Percentiles rank a stretch among this genome's conserved stretches.
Evolutionary conservation across 1,140 invertebrate species (phyloP).

Genomic region (Lanistes nyassanus): DNA sequence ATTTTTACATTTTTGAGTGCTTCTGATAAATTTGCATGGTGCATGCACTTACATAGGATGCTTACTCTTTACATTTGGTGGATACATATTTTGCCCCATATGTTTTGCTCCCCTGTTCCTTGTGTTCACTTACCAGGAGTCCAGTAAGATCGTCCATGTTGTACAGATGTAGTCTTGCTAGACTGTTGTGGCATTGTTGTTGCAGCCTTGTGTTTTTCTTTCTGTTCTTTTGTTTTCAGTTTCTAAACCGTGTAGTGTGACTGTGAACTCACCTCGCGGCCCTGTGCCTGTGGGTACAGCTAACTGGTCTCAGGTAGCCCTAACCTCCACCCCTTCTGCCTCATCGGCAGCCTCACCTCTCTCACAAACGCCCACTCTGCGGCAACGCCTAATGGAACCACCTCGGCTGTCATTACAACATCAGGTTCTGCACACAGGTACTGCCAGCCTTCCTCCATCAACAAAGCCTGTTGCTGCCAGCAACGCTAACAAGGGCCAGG

Average conservation of each 20-base stretch:
- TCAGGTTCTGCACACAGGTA: slow-evolving; percentile 40
- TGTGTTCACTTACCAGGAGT: too few species aligned
- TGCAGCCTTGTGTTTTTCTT: slow-evolving; percentile 28
- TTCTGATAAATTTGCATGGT: too few species aligned
- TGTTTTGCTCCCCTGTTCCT: too few species aligned
- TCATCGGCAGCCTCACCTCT: slow-evolving; percentile 28
- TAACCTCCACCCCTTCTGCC: slow-evolving; percentile 24
- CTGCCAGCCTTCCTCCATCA: background rate
- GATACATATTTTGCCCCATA: too few species aligned
- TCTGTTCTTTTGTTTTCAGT: slow-evolving; percentile 60
- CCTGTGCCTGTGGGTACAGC: slow-evolving; percentile 27
- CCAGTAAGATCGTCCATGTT: too few species aligned
- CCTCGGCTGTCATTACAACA: slow-evolving; percentile 48
- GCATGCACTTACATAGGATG: too few species aligned
- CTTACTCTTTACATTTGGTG: too few species aligned
- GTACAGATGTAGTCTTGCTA: background rate
- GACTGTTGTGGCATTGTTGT: slow-evolving; percentile 18
- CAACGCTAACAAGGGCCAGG: slow-evolving; percentile 8
- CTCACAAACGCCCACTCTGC: slow-evolving; percentile 52
- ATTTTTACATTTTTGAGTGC: too few species aligned
- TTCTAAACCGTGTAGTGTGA: slow-evolving; percentile 49
- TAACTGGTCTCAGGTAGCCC: slow-evolving; percentile 37
- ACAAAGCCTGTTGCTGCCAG: slow-evolving; percentile 15
- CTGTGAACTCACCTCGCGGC: slow-evolving; percentile 40
- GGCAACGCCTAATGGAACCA: slow-evolving; percentile 57